Conservation (phyloP, 2,113 vertebrate species). For the Muntiacus muntjak region DNA sequence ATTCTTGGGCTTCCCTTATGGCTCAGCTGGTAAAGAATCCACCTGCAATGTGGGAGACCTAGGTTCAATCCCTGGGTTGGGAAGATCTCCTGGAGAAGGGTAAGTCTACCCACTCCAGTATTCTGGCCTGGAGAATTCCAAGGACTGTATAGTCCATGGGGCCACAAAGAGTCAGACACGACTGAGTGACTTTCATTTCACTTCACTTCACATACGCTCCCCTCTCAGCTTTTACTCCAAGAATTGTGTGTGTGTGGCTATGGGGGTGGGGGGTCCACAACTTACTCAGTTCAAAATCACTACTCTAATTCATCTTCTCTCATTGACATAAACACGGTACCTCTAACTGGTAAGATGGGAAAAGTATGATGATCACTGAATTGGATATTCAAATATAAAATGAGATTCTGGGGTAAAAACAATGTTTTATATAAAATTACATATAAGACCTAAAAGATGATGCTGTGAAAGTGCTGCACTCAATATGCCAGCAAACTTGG, state of each 20-base stretch:
- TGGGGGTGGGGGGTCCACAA: fast-evolving
- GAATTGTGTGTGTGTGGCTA: not conserved
- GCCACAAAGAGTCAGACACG: too few relatives aligned
- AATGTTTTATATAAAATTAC: slow-evolving; percentile 20
- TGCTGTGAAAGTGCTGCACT: too few relatives aligned
- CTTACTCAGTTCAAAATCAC: not conserved
- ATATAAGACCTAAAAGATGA: not conserved
- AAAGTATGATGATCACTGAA: not conserved
- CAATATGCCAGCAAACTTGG: too few relatives aligned
- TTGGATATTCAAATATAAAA: not conserved
- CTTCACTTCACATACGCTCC: not conserved
- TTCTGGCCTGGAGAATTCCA: not conserved
- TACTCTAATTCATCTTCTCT: not conserved
- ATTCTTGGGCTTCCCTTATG: not conserved
- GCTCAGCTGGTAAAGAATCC: not conserved
- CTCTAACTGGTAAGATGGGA: not conserved
- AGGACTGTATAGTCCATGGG: not conserved
- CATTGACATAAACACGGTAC: not conserved
- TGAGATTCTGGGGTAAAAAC: not conserved
- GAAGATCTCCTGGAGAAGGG: not conserved
- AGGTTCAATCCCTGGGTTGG: not conserved
- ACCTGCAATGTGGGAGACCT: not conserved
- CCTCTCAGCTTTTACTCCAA: not conserved
- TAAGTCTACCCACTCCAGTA: not conserved
- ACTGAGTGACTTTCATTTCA: too few relatives aligned